These are phyloP conservation scores for Noctua comes DNA, from an alignment of 2,888 invertebrate species.

Conservation along the genomic window DNA sequence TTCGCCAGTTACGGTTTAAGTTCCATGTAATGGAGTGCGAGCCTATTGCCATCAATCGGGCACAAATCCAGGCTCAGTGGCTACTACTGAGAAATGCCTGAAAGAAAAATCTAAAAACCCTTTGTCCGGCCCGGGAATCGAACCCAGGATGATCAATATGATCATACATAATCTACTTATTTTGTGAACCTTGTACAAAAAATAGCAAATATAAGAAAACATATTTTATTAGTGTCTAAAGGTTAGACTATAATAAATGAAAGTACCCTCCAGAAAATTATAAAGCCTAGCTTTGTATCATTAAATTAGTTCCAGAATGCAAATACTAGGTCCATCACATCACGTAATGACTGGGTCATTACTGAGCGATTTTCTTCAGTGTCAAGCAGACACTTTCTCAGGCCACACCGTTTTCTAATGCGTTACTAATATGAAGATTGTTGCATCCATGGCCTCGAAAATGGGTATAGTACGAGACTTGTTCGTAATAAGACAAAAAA, in stretches of 20 bases:
- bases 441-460: background rate
- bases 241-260: background rate
- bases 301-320: conserved; percentile 57
- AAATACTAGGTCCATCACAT: conserved; percentile 23
- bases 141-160: too few relatives aligned
- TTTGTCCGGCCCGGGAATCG: too few relatives aligned
- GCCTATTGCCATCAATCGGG: too few relatives aligned
- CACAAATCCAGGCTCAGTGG: too few relatives aligned
- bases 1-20: too few relatives aligned
- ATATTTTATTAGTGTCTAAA: background rate
- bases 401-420: conserved; percentile 50
- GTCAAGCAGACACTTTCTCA: conserved; percentile 43
- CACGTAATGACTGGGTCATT: conserved; percentile 49
- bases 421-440: conserved; percentile 59
- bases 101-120: too few relatives aligned
- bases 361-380: conserved; percentile 40
- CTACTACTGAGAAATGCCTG: too few relatives aligned
- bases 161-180: background rate
- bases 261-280: background rate
- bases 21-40: too few relatives aligned
- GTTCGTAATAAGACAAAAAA: background rate
- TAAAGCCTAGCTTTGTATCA: conserved; percentile 5
- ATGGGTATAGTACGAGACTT: background rate
- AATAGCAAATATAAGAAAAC: background rate
- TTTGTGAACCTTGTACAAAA: background rate